Percentiles rank a stretch among this genome's conserved stretches.
Conservation (phyloP, 1,140 invertebrate genomes). For the Cheumatopsyche charites region DNA sequence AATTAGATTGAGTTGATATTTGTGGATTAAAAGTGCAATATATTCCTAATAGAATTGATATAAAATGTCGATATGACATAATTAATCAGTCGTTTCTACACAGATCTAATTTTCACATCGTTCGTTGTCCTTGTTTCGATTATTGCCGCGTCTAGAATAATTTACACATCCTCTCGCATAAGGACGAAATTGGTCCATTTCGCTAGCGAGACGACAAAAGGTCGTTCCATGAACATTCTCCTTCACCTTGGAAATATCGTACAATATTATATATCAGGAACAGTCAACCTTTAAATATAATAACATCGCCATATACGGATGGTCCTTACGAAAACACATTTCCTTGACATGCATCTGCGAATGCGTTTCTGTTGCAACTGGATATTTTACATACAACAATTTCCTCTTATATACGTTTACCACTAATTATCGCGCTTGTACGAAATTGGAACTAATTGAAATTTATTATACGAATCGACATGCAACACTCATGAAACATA, state of each 20-base stretch:
- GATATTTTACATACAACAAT: too few species aligned
- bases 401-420: too few species aligned
- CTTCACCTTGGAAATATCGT: neutral
- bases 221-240: neutral
- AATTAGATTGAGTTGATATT: too few species aligned
- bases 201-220: neutral
- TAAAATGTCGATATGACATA: too few species aligned
- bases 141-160: neutral
- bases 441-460: neutral
- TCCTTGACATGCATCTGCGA: neutral
- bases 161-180: slow-evolving; percentile 1
- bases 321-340: neutral
- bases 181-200: slow-evolving; percentile 20
- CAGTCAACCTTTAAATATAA: neutral
- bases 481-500: neutral
- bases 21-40: too few species aligned
- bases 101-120: too few species aligned
- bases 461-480: neutral
- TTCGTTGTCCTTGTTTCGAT: too few species aligned
- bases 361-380: neutral
- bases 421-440: too few species aligned
- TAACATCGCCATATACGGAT: slow-evolving; percentile 2
- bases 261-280: neutral
- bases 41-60: too few species aligned
- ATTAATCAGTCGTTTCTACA: too few species aligned